Conservation (phyloP, 1,140 invertebrate species). For the Drosophila bifasciata region DNA sequence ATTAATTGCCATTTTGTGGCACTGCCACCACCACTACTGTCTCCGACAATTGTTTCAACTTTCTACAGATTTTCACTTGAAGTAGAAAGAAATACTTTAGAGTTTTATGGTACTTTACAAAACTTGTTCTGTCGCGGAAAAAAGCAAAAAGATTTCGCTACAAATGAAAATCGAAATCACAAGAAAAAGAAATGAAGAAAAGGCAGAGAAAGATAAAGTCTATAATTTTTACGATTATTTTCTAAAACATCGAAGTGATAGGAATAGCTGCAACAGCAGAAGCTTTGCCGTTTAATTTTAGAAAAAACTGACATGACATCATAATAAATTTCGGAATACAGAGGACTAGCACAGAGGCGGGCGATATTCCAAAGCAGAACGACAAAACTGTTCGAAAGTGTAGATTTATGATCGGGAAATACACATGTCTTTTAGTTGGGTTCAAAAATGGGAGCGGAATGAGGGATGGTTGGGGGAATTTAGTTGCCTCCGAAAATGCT, state of each 20-base stretch:
- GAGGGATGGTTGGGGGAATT: no score
- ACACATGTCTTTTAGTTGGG: no score
- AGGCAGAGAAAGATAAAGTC: conserved; percentile 1
- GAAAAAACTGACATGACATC: conserved; percentile 50
- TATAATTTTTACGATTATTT: conserved; percentile 23
- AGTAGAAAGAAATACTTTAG: conserved; percentile 35
- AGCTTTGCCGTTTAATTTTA: conserved; percentile 40
- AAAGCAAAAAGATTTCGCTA: conserved; percentile 36
- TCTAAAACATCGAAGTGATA: conserved; percentile 11
- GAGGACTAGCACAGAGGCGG: background rate
- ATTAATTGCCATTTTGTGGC: conserved; percentile 61
- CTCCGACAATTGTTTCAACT: conserved; percentile 59
- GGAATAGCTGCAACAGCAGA: background rate
- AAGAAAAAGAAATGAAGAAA: background rate
- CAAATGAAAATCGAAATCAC: conserved; percentile 54
- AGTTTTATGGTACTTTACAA: conserved; percentile 9
- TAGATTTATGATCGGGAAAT: conserved; percentile 46
- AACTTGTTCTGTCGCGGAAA: conserved; percentile 50
- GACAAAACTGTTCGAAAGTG: conserved; percentile 51
- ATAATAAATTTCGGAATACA: conserved; percentile 47
- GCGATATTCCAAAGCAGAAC: background rate
- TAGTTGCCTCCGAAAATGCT: background rate
- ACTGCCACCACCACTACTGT: conserved; percentile 22
- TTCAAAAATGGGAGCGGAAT: no score
- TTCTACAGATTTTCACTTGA: conserved; percentile 61